Percentiles rank a stretch among this genome's conserved stretches.
These are phyloP conservation scores for Dicranocentrus wangi DNA, from an alignment of 2,888 invertebrate genomes.

Conservation along the genomic window DNA sequence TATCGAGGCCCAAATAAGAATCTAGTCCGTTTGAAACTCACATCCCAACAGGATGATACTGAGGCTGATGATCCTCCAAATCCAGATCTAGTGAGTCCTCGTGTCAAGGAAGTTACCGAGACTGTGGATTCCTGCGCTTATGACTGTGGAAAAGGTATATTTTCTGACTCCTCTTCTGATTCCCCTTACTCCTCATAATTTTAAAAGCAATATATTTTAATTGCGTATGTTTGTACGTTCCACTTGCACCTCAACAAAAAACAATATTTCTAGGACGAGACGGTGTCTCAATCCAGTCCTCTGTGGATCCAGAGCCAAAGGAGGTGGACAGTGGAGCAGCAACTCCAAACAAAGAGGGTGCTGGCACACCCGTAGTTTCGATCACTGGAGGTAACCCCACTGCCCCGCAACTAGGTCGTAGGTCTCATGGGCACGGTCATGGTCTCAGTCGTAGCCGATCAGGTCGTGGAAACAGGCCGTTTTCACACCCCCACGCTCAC, in stretches of 20 bases:
- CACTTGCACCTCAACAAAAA: no score
- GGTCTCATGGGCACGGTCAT: slow-evolving; percentile 67
- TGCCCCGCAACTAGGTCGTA: slow-evolving; percentile 68
- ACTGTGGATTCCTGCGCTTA: slow-evolving; percentile 71
- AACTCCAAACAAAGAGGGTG: slow-evolving; percentile 62
- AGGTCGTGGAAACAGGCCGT: slow-evolving; percentile 71
- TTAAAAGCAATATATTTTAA: no score
- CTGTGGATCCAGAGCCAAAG: slow-evolving; percentile 71
- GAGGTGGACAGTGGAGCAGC: slow-evolving; percentile 65
- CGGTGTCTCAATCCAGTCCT: slow-evolving; percentile 71
- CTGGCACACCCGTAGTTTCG: slow-evolving; percentile 62
- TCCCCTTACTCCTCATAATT: no score
- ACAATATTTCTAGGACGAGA: slow-evolving; percentile 71
- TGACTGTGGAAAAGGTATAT: slow-evolving; percentile 70
- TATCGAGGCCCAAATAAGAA: slow-evolving; percentile 65
- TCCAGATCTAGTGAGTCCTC: slow-evolving; percentile 74
- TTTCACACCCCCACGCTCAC: slow-evolving; percentile 71
- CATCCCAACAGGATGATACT: slow-evolving; percentile 71
- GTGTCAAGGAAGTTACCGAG: slow-evolving; percentile 73
- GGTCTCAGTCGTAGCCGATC: slow-evolving; percentile 72
- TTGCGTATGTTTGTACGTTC: no score
- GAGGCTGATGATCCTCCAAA: slow-evolving; percentile 73
- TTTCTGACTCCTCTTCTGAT: no score
- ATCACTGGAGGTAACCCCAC: slow-evolving; percentile 59
- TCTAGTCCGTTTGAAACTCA: slow-evolving; percentile 68